phyloP scores from a whole-genome alignment of 2,797 vertebrate species.

The Neostethus bicornis region DNA sequence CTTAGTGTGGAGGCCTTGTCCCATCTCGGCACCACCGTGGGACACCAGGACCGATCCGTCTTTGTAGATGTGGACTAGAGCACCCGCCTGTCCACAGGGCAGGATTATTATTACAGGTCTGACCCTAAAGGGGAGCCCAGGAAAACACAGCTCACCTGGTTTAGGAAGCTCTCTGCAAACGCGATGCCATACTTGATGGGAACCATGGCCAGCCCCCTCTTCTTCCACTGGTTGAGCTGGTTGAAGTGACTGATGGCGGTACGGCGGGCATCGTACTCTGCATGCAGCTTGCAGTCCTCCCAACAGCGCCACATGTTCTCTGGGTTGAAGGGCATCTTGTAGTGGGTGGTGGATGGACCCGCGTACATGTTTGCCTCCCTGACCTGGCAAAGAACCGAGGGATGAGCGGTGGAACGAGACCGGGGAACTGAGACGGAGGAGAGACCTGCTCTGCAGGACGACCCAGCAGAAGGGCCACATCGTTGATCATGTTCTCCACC shows the following conservation, averaged over 20 bases:
- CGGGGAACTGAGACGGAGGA: background rate
- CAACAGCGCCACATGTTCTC: constrained; percentile 80
- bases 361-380: constrained; percentile 86
- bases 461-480: constrained; percentile 71
- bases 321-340: constrained; percentile 80
- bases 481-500: constrained; percentile 76
- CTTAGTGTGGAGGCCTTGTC: constrained; percentile 88
- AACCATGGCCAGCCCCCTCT: constrained; percentile 85
- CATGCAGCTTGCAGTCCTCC: constrained; percentile 79
- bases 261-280: constrained; percentile 71
- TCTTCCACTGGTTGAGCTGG: constrained; percentile 86
- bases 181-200: constrained; percentile 89
- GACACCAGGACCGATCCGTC: constrained; percentile 86
- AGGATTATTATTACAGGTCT: background rate
- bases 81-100: constrained; percentile 73
- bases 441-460: constrained; percentile 70
- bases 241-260: constrained; percentile 78
- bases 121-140: background rate
- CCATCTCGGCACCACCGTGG: constrained; percentile 85
- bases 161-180: constrained; percentile 75
- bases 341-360: constrained; percentile 71
- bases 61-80: constrained; percentile 86
- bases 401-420: background rate
- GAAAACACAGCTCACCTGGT: constrained; percentile 79
- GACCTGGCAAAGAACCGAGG: constrained; percentile 63